These are phyloP conservation scores for Meiosimyza platycephala DNA, from an alignment of 2,888 invertebrate genomes.

Conservation along the genomic window DNA sequence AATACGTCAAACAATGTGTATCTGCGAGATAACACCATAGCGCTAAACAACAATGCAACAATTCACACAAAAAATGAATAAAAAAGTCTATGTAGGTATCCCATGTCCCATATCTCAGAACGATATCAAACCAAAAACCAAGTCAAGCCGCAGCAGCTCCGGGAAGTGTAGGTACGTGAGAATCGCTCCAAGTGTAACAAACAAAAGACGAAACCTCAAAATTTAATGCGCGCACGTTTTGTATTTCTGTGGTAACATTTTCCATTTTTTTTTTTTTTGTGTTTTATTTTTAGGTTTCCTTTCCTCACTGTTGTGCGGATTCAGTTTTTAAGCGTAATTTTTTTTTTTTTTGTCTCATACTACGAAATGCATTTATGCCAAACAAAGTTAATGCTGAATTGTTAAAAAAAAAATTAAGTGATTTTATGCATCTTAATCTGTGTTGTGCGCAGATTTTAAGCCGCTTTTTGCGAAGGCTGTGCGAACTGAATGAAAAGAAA, in stretches of 20 bases:
- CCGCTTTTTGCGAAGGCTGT: not conserved
- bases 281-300: not conserved
- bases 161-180: slow-evolving; percentile 20
- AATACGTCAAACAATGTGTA: slow-evolving; percentile 40
- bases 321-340: too few species aligned
- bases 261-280: not conserved
- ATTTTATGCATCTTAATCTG: slow-evolving; percentile 21
- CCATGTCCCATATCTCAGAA: not conserved
- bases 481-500: not conserved
- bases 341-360: not conserved
- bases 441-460: slow-evolving; percentile 15
- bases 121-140: not conserved
- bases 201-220: slow-evolving; percentile 33
- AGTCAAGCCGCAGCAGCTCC: slow-evolving; percentile 7
- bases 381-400: not conserved
- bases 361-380: slow-evolving; percentile 18
- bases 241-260: slow-evolving; percentile 9
- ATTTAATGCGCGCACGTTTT: slow-evolving; percentile 37
- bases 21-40: slow-evolving; percentile 36
- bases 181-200: slow-evolving; percentile 23
- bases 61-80: not conserved
- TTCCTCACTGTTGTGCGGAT: too few species aligned
- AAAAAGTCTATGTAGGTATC: not conserved
- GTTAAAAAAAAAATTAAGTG: slow-evolving; percentile 9
- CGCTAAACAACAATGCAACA: slow-evolving; percentile 35